A percentile compares a stretch with the other conserved stretches of the same genome.
Conservation (phyloP, 92 coral and sea anemone species). For the Palythoa heliodiscus region DNA sequence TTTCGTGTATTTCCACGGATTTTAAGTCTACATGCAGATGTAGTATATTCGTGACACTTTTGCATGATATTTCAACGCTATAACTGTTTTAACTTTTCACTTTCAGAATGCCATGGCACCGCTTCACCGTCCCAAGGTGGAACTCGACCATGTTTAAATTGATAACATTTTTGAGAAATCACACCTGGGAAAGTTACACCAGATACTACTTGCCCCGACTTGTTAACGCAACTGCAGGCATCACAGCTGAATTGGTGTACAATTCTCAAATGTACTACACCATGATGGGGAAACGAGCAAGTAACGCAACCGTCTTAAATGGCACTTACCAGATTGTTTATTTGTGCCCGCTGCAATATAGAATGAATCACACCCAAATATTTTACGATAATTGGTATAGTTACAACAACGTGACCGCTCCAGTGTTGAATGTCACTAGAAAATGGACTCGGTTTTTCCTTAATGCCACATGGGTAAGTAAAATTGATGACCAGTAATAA, state of each 20-base stretch:
- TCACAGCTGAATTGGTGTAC: constrained; percentile 15
- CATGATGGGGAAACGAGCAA: constrained; percentile 1
- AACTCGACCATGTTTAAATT: constrained; percentile 61
- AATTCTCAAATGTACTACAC: constrained; percentile 23
- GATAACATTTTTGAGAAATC: constrained; percentile 39
- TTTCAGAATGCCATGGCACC: constrained; percentile 69
- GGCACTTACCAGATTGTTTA: constrained; percentile 27
- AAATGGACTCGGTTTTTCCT: constrained; percentile 48
- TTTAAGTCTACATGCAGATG: too few species aligned
- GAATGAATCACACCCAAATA: constrained; percentile 49
- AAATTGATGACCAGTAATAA: not conserved
- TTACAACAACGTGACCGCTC: constrained; percentile 49
- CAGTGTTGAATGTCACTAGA: constrained; percentile 54
- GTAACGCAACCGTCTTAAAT: constrained; percentile 39
- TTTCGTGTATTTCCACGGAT: too few species aligned
- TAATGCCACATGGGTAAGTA: constrained; percentile 37
- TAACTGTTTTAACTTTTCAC: not conserved
- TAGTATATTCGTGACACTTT: too few species aligned
- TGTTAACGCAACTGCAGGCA: constrained; percentile 35
- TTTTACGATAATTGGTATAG: not conserved
- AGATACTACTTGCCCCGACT: constrained; percentile 50
- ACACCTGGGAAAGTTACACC: constrained; percentile 60
- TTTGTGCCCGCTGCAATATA: constrained; percentile 14
- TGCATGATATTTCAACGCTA: not conserved
- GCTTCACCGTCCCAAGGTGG: constrained; percentile 56